Percentiles rank a stretch among this genome's conserved stretches.
Evolutionary conservation across 2,113 vertebrate genomes (phyloP).

Genomic region (Marmota flaviventris): DNA sequence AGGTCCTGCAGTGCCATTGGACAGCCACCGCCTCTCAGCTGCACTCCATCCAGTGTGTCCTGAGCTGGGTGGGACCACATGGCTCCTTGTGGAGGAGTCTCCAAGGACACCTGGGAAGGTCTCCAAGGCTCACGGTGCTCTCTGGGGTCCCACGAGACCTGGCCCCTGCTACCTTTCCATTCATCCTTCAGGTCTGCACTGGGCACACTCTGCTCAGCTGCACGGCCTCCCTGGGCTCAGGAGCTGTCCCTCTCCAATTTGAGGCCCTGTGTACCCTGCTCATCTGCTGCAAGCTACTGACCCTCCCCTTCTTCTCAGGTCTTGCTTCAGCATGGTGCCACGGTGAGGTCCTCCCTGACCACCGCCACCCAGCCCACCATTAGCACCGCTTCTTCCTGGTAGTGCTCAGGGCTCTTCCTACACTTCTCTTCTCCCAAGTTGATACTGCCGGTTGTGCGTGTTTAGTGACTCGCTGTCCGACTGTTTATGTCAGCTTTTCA

Average conservation of each 20-base stretch:
- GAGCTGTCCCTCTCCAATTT: too few species aligned
- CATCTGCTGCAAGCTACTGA: neutral
- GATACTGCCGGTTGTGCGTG: too few species aligned
- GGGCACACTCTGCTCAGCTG: neutral
- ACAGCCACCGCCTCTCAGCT: neutral
- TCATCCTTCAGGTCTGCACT: neutral
- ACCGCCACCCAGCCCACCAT: too few species aligned
- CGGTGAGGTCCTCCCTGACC: neutral
- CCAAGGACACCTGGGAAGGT: too few species aligned
- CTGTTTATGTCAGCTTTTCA: too few species aligned
- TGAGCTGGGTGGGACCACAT: neutral
- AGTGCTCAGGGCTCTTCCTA: neutral
- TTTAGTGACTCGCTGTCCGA: neutral
- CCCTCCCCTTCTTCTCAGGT: neutral
- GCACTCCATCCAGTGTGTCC: neutral
- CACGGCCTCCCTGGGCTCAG: neutral
- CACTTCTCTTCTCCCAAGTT: rapidly evolving
- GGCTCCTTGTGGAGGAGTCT: neutral
- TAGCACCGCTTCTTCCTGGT: neutral
- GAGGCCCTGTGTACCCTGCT: neutral
- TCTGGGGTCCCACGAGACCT: rapidly evolving
- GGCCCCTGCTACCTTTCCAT: neutral
- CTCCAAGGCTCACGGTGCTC: neutral
- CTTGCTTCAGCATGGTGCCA: neutral
- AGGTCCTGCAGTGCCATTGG: neutral